A percentile compares a stretch with the other conserved stretches of the same genome.
These are phyloP conservation scores for Podocnemis expansa DNA, from an alignment of 2,113 vertebrate genomes.

Conservation along the genomic window DNA sequence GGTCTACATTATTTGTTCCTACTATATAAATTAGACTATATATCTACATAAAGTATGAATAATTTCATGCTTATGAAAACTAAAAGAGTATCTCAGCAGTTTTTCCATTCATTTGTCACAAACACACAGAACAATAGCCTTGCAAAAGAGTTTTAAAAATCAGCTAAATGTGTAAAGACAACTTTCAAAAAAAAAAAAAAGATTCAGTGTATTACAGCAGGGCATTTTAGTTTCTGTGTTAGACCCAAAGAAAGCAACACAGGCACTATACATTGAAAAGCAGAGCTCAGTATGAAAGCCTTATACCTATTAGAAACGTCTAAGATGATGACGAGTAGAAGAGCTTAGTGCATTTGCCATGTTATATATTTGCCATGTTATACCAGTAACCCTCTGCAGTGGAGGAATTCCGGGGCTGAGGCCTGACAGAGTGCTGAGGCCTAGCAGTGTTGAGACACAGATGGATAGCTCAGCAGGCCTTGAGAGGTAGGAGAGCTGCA, in stretches of 20 bases:
- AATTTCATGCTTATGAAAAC: neutral
- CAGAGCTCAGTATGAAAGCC: accelerated
- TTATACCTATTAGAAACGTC: neutral
- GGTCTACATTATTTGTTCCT: no score
- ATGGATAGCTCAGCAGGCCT: no score
- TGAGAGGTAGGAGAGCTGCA: no score
- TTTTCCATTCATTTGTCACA: neutral
- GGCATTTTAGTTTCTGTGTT: neutral
- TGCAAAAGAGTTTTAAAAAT: neutral
- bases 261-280: neutral
- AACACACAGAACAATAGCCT: neutral
- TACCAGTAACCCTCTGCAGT: no score
- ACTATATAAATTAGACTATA: no score
- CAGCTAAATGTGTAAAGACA: neutral
- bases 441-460: no score
- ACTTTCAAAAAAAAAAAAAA: neutral
- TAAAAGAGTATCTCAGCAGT: neutral
- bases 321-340: neutral
- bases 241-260: neutral
- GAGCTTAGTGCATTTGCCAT: neutral
- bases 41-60: neutral
- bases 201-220: neutral
- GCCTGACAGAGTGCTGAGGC: no score
- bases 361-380: neutral
- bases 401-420: no score